Conservation (phyloP, 2,113 vertebrate genomes). For the Prionailurus viverrinus region DNA sequence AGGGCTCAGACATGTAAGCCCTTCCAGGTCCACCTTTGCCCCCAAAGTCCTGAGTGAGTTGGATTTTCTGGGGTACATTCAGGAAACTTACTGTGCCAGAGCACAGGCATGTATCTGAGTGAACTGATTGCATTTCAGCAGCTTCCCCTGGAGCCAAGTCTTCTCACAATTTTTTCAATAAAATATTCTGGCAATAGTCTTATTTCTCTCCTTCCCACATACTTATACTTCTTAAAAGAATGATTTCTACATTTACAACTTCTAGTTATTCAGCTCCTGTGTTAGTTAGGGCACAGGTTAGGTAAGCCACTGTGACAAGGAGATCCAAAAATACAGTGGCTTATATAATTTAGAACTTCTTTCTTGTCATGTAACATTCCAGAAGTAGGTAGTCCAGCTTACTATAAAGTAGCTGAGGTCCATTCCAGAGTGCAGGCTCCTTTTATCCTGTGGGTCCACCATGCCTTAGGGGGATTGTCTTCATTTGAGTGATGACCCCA, state of each 20-base stretch:
- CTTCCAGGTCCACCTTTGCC: not conserved
- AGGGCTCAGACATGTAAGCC: not conserved
- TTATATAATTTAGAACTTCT: not conserved
- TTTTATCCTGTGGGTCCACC: not conserved
- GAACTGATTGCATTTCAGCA: not conserved
- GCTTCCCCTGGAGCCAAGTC: not conserved
- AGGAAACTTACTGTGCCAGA: not conserved
- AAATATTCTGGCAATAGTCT: not conserved
- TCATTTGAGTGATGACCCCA: not conserved
- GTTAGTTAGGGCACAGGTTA: constrained; percentile 35
- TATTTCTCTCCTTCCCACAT: constrained; percentile 55
- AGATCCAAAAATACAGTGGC: not conserved
- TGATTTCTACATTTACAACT: constrained; percentile 13
- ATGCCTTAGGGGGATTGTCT: not conserved
- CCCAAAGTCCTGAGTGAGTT: not conserved
- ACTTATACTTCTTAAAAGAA: constrained; percentile 50
- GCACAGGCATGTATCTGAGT: not conserved
- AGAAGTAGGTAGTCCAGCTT: not conserved
- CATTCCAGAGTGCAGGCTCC: not conserved
- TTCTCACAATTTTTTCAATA: constrained; percentile 47
- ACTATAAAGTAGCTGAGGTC: not conserved
- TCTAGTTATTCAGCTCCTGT: constrained; percentile 45
- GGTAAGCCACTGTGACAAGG: constrained; percentile 8
- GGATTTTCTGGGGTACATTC: not conserved
- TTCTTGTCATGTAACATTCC: not conserved